Evolutionary conservation across 1,140 invertebrate species (phyloP).

Genomic region (Monomorium pharaonis): DNA sequence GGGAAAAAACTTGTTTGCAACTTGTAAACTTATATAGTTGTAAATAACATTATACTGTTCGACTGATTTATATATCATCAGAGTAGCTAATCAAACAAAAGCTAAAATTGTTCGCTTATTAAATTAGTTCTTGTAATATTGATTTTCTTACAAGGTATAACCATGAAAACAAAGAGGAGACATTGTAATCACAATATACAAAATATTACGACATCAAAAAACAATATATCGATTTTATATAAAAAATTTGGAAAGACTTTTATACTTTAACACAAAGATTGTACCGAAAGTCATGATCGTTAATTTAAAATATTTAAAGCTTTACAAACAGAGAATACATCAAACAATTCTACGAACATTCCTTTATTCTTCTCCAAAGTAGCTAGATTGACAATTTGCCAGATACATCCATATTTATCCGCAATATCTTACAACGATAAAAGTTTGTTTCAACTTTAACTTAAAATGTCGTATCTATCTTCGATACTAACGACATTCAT

Average conservation of each 20-base stretch:
- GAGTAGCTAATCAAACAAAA: constrained; percentile 36
- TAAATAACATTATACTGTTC: constrained; percentile 50
- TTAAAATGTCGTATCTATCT: not conserved
- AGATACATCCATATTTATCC: not conserved
- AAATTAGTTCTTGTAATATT: not conserved
- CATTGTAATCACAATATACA: not conserved
- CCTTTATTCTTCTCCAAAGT: not conserved
- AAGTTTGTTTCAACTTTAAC: not conserved
- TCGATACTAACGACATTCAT: not conserved
- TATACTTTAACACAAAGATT: not conserved
- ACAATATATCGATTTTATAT: constrained; percentile 1
- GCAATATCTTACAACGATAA: not conserved
- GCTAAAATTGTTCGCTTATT: constrained; percentile 10
- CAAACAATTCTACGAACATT: not conserved
- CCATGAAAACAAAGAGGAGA: not conserved
- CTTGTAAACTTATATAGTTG: constrained; percentile 47
- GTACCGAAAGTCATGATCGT: not conserved
- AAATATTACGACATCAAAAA: constrained; percentile 16
- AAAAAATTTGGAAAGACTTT: not conserved
- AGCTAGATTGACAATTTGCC: not conserved
- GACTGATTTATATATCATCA: not conserved
- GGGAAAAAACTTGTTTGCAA: constrained; percentile 5
- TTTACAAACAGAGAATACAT: not conserved
- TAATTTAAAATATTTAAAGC: not conserved
- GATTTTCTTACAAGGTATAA: not conserved